phyloP scores from a whole-genome alignment of 2,797 vertebrate genomes.

The Loris lydekkerianus region DNA sequence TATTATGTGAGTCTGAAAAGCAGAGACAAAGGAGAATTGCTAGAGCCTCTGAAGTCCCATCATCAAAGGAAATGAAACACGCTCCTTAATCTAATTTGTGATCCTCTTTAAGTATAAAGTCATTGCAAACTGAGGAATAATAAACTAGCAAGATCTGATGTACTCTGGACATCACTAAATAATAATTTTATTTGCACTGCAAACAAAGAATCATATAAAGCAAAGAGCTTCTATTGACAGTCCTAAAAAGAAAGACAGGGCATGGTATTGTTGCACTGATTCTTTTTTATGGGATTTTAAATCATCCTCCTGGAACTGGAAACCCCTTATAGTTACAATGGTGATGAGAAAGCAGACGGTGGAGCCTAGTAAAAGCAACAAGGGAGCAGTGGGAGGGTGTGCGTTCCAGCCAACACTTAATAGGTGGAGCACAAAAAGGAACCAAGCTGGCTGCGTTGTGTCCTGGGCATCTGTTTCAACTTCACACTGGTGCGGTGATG shows the following conservation, averaged over 20 bases:
- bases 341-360: constrained; percentile 44
- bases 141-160: neutral
- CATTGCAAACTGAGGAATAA: neutral
- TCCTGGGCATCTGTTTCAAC: constrained; percentile 44
- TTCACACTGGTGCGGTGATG: neutral
- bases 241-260: constrained; percentile 21
- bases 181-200: constrained; percentile 32
- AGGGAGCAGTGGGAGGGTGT: neutral
- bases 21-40: constrained; percentile 55
- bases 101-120: constrained; percentile 11
- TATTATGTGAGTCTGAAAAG: constrained; percentile 65
- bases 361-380: neutral
- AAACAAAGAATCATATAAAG: constrained; percentile 43
- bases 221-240: constrained; percentile 2
- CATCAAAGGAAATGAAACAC: constrained; percentile 54
- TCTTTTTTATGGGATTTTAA: constrained; percentile 47
- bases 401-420: neutral
- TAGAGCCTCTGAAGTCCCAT: constrained; percentile 1
- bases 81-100: constrained; percentile 60
- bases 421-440: neutral
- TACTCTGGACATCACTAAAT: neutral
- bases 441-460: neutral
- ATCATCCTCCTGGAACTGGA: constrained; percentile 59
- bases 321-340: constrained; percentile 55
- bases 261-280: neutral